Evolutionary conservation across 2,797 vertebrate genomes (phyloP), one percentile per base, ranked within the genome.

Genomic region (Tiaroga cobitis): DNA sequence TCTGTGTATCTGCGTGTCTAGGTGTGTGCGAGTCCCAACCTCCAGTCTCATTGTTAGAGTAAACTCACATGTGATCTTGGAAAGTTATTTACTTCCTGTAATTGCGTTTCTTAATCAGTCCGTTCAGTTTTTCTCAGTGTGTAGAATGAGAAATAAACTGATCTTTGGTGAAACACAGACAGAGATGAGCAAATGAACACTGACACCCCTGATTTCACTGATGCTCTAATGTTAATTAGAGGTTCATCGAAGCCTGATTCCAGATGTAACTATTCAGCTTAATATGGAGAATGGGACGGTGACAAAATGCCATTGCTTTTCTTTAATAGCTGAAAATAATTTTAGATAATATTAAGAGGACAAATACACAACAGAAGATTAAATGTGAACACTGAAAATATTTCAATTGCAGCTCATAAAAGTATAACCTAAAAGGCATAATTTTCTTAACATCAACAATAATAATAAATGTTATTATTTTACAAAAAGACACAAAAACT

Each of bases 81-180:
- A 72, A 85, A 80, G 83, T 80, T 85, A 63, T 85, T 85, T 80
- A 80, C 76, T 43, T 61, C 72, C 54, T 63, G 76, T 85, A 73
- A 85, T 85, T 85, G 65, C 39, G 1, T 84, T 85, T 84, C 77
- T 65, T 77, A 85, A 85, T 85, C 83, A 80, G 43, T 5, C 67
- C 1, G 19, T 54, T 49, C 8, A 5, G 65, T 61, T 51, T 59
- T 39, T 84, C 75, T 32, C 15, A 24, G 49, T 15, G 24, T 79
- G 37, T 43, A 84, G 83, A 79, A 78, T 72, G 49, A 72, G 76
- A 83, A 82, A 73, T 41, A 9, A 29, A 32, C 37, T 82, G 68
- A 84, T 78, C 61, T 83, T 39, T 76, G 61, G 59, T 67, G 43
- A 83, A 39, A 51, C 32, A 54, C 24, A 2, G 7, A 59, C 26